These are phyloP conservation scores for Thelaira solivaga DNA, from an alignment of 2,888 invertebrate genomes.

Conservation along the genomic window DNA sequence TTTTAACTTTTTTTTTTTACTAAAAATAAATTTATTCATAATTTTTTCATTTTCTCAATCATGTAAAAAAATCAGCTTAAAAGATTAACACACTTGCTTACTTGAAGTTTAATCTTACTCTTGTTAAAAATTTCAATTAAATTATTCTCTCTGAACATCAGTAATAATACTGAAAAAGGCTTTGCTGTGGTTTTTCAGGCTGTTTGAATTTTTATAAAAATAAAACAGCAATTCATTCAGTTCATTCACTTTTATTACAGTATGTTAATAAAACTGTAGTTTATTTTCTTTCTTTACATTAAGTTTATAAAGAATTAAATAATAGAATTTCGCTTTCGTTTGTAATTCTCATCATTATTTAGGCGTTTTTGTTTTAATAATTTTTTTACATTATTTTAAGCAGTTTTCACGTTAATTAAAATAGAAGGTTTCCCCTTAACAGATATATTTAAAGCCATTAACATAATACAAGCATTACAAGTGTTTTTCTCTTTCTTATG, in stretches of 20 bases:
- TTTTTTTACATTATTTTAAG: neutral
- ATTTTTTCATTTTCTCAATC: no score
- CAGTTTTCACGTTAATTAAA: slow-evolving; percentile 23
- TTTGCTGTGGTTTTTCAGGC: neutral
- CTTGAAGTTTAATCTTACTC: no score
- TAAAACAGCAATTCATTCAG: slow-evolving; percentile 11
- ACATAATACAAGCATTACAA: neutral
- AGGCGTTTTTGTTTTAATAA: neutral
- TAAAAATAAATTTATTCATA: no score
- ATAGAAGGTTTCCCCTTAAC: slow-evolving; percentile 22
- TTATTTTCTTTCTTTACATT: neutral
- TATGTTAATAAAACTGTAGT: neutral
- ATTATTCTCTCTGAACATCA: no score
- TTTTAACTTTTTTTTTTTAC: no score
- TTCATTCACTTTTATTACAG: slow-evolving; percentile 24
- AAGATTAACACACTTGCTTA: no score
- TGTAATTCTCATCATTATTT: slow-evolving; percentile 44
- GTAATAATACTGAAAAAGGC: no score
- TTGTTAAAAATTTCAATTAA: no score
- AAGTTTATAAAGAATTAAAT: slow-evolving; percentile 69
- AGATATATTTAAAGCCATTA: neutral
- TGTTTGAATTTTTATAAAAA: neutral
- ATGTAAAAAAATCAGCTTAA: no score
- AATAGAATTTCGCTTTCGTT: slow-evolving; percentile 75
- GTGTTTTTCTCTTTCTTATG: neutral